Percentiles rank a stretch among this genome's conserved stretches.
phyloP scores from a whole-genome alignment of 2,888 invertebrate genomes.

The Fragum fragum region DNA sequence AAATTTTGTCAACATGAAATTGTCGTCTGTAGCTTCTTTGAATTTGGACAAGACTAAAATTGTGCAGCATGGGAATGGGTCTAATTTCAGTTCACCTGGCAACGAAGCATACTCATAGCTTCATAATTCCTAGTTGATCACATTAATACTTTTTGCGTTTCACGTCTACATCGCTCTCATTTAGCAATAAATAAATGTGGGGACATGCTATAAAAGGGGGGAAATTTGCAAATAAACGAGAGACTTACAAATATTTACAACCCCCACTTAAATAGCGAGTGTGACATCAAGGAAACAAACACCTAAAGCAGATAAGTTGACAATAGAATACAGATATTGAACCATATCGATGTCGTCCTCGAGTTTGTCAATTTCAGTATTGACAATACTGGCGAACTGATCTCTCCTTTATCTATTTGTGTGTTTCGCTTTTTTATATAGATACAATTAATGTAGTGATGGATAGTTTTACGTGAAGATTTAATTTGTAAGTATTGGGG shows the following conservation, averaged over 20 bases:
- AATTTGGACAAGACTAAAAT: too few relatives aligned
- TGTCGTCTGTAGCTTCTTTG: too few relatives aligned
- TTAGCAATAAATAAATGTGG: too few relatives aligned
- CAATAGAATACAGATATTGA: constrained; percentile 30
- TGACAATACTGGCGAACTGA: neutral
- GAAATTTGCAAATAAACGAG: constrained; percentile 18
- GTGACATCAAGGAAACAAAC: constrained; percentile 32
- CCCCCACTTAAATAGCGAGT: constrained; percentile 7
- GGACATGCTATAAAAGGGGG: neutral
- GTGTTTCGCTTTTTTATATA: neutral
- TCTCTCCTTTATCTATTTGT: neutral
- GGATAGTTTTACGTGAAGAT: neutral
- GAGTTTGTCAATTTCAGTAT: neutral
- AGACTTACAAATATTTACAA: constrained; percentile 14
- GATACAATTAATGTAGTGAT: neutral
- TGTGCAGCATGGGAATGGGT: too few relatives aligned
- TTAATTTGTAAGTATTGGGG: too few relatives aligned
- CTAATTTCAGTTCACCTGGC: too few relatives aligned
- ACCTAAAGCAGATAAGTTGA: constrained; percentile 30
- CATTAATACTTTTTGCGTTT: too few relatives aligned
- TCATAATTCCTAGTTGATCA: too few relatives aligned
- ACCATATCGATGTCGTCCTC: constrained; percentile 31
- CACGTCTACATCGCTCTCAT: too few relatives aligned
- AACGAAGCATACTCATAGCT: too few relatives aligned
- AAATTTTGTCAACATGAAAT: too few relatives aligned